A percentile compares a stretch with the other conserved stretches of the same genome.
Evolutionary conservation across 2,797 vertebrate species (phyloP).

Genomic region (Hemitrygon akajei): DNA sequence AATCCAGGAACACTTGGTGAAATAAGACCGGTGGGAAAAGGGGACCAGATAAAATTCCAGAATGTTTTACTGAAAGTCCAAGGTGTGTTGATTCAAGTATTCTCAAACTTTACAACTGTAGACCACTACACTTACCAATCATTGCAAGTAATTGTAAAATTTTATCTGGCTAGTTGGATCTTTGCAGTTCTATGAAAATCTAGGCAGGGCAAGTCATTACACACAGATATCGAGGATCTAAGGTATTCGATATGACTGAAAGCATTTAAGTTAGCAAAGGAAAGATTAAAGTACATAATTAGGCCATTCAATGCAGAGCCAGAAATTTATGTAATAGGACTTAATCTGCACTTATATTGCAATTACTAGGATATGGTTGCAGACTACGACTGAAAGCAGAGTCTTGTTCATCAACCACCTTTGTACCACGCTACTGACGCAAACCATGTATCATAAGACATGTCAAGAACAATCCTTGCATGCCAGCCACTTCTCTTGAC

Average conservation of each 20-base stretch:
- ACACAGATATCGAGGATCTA: constrained; percentile 5
- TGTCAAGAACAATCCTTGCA: background rate
- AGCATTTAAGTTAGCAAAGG: constrained; percentile 11
- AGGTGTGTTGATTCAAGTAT: background rate
- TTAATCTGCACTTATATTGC: constrained; percentile 15
- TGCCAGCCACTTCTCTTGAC: too few relatives aligned
- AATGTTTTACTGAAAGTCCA: background rate
- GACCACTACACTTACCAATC: background rate
- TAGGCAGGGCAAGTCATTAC: background rate
- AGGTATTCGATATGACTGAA: constrained; percentile 21
- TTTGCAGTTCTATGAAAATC: background rate
- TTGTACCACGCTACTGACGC: background rate
- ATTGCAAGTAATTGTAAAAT: background rate
- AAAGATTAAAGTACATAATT: background rate
- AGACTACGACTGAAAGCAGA: background rate
- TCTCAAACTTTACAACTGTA: background rate
- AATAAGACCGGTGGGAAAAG: background rate
- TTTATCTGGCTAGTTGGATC: background rate
- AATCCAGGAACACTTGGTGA: too few relatives aligned
- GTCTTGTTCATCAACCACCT: background rate
- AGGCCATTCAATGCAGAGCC: background rate
- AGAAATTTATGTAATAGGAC: background rate
- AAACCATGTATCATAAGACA: constrained; percentile 9
- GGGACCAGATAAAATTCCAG: too few relatives aligned
- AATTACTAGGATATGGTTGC: constrained; percentile 9